These are phyloP conservation scores for Mus musculus DNA, from an alignment of 2,113 vertebrate species.

Conservation along the genomic window GRCm39 chr1:170796501-170797000, in stretches of 20 bases:
- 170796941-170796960: neutral
- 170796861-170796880: neutral
- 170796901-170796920: neutral
- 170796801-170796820: neutral
- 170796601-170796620: neutral
- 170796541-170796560: neutral
- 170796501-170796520: neutral
- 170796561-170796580: neutral
- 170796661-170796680: neutral
- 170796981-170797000: neutral
- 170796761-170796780: neutral
- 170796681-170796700: neutral
- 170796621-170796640: neutral
- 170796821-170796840: neutral
- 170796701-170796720: neutral
- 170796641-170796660: neutral
- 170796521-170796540: neutral
- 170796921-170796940: neutral
- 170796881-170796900: neutral
- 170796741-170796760: conserved; percentile 4
- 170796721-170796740: neutral
- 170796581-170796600: neutral
- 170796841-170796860: neutral
- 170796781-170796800: neutral
- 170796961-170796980: neutral